A percentile compares a stretch with the other conserved stretches of the same genome.
phyloP scores from a whole-genome alignment of 2,113 vertebrate genomes.

The Procavia capensis region DNA sequence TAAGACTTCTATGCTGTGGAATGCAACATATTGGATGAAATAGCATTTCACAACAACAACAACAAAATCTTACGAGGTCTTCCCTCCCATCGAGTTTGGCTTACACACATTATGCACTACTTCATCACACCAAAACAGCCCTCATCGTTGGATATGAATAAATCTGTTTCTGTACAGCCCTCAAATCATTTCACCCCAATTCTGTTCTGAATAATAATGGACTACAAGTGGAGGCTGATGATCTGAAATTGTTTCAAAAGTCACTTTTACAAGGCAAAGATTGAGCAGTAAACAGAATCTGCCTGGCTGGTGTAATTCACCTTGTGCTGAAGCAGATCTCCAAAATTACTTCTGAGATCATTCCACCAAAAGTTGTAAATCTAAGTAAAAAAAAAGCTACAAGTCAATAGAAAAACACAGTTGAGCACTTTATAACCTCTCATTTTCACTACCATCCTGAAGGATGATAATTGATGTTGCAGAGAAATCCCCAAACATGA shows the following conservation, averaged over 20 bases:
- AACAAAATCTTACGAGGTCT: constrained; percentile 23
- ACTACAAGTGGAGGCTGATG: constrained; percentile 13
- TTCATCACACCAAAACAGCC: neutral
- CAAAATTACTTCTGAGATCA: constrained; percentile 63
- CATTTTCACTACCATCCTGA: constrained; percentile 40
- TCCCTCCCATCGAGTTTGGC: neutral
- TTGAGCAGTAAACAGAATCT: constrained; percentile 35
- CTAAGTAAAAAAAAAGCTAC: constrained; percentile 40
- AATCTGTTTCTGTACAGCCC: constrained; percentile 23
- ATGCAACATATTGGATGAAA: neutral
- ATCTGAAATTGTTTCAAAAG: constrained; percentile 60
- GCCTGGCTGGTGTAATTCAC: constrained; percentile 53
- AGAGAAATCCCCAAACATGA: constrained; percentile 47
- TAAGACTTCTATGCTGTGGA: neutral
- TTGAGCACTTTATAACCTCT: constrained; percentile 26
- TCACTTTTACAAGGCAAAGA: constrained; percentile 59
- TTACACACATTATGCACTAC: neutral
- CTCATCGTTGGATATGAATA: constrained; percentile 7
- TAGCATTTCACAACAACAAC: neutral
- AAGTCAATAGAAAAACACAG: constrained; percentile 69
- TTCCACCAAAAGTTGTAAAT: constrained; percentile 64
- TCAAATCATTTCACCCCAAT: constrained; percentile 57
- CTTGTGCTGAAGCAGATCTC: constrained; percentile 50
- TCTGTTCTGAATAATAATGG: constrained; percentile 55
- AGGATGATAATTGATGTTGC: constrained; percentile 52